phyloP scores from a whole-genome alignment of 1,140 invertebrate species.

The Bombus ignitus region DNA sequence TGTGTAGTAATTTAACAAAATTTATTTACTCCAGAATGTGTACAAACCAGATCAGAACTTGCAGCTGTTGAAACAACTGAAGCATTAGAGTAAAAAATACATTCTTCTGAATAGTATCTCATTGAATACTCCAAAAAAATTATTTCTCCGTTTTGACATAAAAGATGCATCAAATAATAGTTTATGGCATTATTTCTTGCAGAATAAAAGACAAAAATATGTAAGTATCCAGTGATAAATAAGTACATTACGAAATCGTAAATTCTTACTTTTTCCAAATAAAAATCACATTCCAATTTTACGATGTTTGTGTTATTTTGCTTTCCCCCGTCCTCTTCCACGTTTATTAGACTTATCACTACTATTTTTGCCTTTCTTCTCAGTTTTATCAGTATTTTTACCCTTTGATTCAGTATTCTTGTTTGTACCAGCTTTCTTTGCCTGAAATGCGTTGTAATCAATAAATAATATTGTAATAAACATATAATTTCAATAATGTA shows the following conservation, averaged over 20 bases:
- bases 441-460: slow-evolving; percentile 60
- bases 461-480: slow-evolving; percentile 9
- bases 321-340: slow-evolving; percentile 72
- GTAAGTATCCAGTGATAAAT: slow-evolving; percentile 6
- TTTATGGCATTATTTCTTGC: background rate
- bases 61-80: background rate
- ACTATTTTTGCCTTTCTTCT: slow-evolving; percentile 43
- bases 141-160: background rate
- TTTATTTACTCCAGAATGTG: slow-evolving; percentile 59
- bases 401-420: slow-evolving; percentile 38
- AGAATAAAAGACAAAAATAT: slow-evolving; percentile 22
- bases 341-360: slow-evolving; percentile 47
- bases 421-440: slow-evolving; percentile 71
- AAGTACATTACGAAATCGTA: slow-evolving; percentile 20
- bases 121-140: background rate
- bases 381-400: slow-evolving; percentile 43
- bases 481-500: slow-evolving; percentile 23
- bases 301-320: slow-evolving; percentile 49
- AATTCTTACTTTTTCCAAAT: slow-evolving; percentile 41
- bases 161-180: background rate
- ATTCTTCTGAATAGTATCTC: background rate
- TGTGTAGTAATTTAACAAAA: slow-evolving; percentile 5
- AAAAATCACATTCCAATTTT: slow-evolving; percentile 44
- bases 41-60: slow-evolving; percentile 66
- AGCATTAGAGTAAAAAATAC: slow-evolving; percentile 21